Evolutionary conservation across 2,888 invertebrate species (phyloP), one percentile per base, ranked within the genome.

Genomic region (Anoncus sp.): DNA sequence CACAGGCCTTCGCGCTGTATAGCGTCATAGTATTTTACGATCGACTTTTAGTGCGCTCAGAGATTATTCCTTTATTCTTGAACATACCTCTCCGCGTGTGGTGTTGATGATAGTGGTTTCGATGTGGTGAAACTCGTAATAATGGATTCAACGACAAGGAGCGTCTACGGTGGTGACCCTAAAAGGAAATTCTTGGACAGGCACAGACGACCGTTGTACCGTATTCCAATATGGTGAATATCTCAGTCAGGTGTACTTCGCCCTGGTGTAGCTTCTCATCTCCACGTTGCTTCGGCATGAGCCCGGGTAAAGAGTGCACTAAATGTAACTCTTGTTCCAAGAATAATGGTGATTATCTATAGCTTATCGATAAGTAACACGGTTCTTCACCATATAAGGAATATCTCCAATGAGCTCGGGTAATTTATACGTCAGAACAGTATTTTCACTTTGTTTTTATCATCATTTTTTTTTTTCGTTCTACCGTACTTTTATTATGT

Each of bases 31-130:
- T 55, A 49, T 16, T 75, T 78, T 78, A 78, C 78, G 78, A 78
- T 67, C 71, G 49, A 51, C 75, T 67, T 74, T 75, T 51, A 78
- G 71, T 75, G 55, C 51, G 38, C 73, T 51, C 43, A 69, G 49
- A 60, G 66, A 78, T 78, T 75, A 75, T 75, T 78, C 57, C 67
- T 57, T 74, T 57, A 69, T 78, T 78, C 71, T 78, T 78, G 49
- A 62, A 78, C 57, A 22, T 57, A 47, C 31, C 62, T 71, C 31
- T 49, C 43, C 60, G n/a, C n/a, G 45, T 53, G 10, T 49, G 60
- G 49, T 78, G 75, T 78, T 78, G 75, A 75, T 57, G 78, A 78
- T 45, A 35, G 16, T 47, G 45, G 57, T 63, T 55, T 67, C 60
- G n/a, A 78, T 67, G 55, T 70, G 66, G 63, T 20, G 43, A 69